Percentiles rank a stretch among this genome's conserved stretches.
These are phyloP conservation scores for Peromyscus leucopus DNA, from an alignment of 2,113 vertebrate species.

Conservation along the genomic window DNA sequence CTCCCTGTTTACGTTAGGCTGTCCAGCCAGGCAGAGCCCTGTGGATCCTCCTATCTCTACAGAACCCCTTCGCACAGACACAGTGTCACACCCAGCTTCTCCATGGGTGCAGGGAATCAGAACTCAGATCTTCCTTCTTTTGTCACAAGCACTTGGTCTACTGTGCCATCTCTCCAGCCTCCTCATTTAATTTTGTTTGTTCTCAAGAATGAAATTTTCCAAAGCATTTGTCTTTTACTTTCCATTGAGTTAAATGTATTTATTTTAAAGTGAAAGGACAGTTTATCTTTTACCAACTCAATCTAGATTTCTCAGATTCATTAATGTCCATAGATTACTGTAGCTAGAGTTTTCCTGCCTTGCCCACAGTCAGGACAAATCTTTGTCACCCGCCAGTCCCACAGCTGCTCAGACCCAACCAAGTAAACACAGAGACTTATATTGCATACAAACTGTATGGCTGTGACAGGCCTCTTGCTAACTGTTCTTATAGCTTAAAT, in stretches of 20 bases:
- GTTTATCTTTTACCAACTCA: constrained; percentile 37
- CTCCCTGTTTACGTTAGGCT: not conserved
- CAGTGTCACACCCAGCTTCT: not conserved
- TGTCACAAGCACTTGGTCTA: not conserved
- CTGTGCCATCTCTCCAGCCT: not conserved
- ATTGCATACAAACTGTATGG: too few relatives aligned
- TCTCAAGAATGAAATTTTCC: not conserved
- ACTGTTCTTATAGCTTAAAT: too few relatives aligned
- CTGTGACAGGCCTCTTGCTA: too few relatives aligned
- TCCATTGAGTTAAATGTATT: constrained; percentile 19
- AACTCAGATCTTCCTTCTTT: not conserved
- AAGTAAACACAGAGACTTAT: too few relatives aligned
- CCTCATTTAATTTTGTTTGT: not conserved
- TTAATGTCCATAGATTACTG: not conserved
- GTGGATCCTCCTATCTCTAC: not conserved
- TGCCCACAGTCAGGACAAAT: too few relatives aligned
- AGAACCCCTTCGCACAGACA: not conserved
- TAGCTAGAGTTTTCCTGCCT: too few relatives aligned
- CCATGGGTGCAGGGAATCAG: not conserved
- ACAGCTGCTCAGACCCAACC: too few relatives aligned
- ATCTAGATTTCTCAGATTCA: not conserved
- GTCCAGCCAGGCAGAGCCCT: not conserved
- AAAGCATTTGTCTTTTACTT: constrained; percentile 35
- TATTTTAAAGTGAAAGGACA: not conserved
- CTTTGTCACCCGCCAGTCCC: too few relatives aligned